These are phyloP conservation scores for Zoanthus gigantus DNA, from an alignment of 92 coral and sea anemone genomes.

Conservation along the genomic window DNA sequence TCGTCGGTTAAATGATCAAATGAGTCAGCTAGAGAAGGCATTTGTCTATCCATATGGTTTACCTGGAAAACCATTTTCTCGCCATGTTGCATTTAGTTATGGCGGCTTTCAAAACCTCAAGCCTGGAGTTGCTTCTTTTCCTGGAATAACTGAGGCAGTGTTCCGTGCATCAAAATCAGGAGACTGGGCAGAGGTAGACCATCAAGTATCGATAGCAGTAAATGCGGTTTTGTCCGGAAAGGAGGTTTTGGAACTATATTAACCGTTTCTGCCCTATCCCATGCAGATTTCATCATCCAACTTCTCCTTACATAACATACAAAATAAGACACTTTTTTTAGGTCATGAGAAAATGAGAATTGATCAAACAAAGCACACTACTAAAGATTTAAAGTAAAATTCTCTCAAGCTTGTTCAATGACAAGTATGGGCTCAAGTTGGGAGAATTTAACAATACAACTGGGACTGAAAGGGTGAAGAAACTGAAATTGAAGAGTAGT, in stretches of 20 bases:
- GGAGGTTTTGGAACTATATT: slow-evolving; percentile 30
- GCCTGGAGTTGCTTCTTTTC: slow-evolving; percentile 73
- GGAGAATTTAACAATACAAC: no score
- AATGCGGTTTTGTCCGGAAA: slow-evolving; percentile 64
- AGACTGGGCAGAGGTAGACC: slow-evolving; percentile 81
- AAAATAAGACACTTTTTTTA: no score
- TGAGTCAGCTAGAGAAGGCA: slow-evolving; percentile 84
- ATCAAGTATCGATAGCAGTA: slow-evolving; percentile 81
- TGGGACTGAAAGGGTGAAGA: no score
- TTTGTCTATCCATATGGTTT: slow-evolving; percentile 85
- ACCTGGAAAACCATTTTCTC: slow-evolving; percentile 77
- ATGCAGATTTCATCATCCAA: no score
- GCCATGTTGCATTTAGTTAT: slow-evolving; percentile 88
- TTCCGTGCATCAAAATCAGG: slow-evolving; percentile 67
- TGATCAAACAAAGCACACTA: no score
- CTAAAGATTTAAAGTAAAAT: no score
- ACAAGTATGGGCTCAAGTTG: no score
- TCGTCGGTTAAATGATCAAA: slow-evolving; percentile 89
- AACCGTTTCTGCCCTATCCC: background rate
- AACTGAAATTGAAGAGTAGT: no score
- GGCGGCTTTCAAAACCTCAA: slow-evolving; percentile 76
- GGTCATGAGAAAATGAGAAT: no score
- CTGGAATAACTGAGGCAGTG: slow-evolving; percentile 86
- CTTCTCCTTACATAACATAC: no score
- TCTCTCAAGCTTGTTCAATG: no score